Conservation (phyloP, 2,797 vertebrate genomes). For the Sebastes hubbsi region DNA sequence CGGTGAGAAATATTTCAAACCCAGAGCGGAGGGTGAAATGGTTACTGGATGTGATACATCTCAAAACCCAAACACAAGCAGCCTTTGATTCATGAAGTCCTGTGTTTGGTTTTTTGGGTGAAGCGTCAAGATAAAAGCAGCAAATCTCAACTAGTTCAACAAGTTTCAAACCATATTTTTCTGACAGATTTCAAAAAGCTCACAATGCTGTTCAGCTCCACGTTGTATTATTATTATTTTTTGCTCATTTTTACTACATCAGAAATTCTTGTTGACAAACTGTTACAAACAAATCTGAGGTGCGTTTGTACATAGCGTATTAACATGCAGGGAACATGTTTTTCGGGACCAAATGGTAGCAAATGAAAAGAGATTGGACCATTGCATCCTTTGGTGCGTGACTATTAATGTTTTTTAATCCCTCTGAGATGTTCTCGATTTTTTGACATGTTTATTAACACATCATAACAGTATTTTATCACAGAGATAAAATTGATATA, state of each 20-base stretch:
- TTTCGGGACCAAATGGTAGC: constrained; percentile 72
- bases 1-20: constrained; percentile 9
- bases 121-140: constrained; percentile 1
- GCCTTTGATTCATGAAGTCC: not conserved
- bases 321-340: constrained; percentile 43
- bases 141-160: constrained; percentile 8
- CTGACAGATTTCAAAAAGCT: not conserved
- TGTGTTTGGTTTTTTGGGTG: not conserved
- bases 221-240: constrained; percentile 13
- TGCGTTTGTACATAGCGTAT: constrained; percentile 49
- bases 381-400: constrained; percentile 45
- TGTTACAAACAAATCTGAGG: not conserved
- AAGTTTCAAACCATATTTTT: not conserved
- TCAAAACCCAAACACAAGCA: constrained; percentile 16
- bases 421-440: constrained; percentile 30
- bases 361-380: constrained; percentile 29
- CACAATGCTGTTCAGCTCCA: not conserved
- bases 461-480: constrained; percentile 23
- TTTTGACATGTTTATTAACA: constrained; percentile 20
- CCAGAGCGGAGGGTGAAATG: not conserved
- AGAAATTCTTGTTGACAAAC: constrained; percentile 68
- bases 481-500: not conserved
- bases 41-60: not conserved
- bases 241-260: constrained; percentile 34
- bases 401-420: constrained; percentile 33